Conservation (phyloP, 2,113 vertebrate species). For the Tachuris rubrigastra region DNA sequence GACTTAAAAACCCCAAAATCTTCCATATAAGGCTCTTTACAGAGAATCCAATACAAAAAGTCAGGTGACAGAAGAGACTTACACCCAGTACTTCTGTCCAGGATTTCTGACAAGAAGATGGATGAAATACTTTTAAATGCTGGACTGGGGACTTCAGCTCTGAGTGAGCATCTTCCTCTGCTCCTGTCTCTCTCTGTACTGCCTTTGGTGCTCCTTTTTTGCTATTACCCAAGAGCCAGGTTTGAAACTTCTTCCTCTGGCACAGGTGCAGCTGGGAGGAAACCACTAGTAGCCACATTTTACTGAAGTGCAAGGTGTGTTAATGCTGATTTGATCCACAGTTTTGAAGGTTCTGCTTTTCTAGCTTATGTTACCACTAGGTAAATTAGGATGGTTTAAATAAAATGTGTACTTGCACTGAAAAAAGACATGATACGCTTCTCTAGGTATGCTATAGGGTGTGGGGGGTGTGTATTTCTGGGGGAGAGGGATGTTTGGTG, state of each 20-base stretch:
- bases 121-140: not conserved
- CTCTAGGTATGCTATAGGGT: not conserved
- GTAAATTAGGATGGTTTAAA: slow-evolving; percentile 32
- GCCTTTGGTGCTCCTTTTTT: not conserved
- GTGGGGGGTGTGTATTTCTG: rapidly evolving
- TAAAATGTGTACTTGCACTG: not conserved
- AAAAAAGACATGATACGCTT: not conserved
- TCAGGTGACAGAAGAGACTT: not conserved
- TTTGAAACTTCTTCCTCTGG: not conserved
- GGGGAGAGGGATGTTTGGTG: not conserved
- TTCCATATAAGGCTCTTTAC: not conserved
- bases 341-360: not conserved
- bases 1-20: not conserved
- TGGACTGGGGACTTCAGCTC: not conserved
- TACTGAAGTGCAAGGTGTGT: not conserved
- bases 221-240: not conserved
- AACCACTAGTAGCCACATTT: not conserved
- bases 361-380: not conserved
- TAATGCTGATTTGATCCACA: not conserved
- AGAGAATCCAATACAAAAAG: not conserved
- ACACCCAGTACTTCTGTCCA: not conserved
- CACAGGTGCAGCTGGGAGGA: not conserved
- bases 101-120: not conserved
- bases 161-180: not conserved
- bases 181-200: not conserved